Evolutionary conservation across 2,797 vertebrate species (phyloP).

Genomic region (Telmatherina bonti): DNA sequence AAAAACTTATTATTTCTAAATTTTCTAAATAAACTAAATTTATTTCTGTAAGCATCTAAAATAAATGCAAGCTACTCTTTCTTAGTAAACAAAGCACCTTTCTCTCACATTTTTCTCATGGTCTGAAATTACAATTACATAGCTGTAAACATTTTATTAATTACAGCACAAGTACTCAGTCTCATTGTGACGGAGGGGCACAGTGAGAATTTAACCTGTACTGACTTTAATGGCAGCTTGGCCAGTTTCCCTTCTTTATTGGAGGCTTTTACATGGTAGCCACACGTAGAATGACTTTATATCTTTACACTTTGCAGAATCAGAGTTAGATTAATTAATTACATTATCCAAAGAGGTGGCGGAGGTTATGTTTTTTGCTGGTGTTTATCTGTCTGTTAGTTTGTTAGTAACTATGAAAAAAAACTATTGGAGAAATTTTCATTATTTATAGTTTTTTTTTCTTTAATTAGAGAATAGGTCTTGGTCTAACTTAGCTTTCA

Average conservation of each 20-base stretch:
- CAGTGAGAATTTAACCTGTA: slow-evolving; percentile 15
- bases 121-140: neutral
- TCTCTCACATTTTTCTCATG: neutral
- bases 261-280: neutral
- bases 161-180: slow-evolving; percentile 29
- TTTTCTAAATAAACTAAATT: too few species aligned
- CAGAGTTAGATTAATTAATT: neutral
- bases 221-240: slow-evolving; percentile 27
- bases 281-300: neutral
- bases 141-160: slow-evolving; percentile 32
- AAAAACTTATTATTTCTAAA: neutral
- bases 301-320: neutral
- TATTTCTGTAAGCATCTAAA: neutral
- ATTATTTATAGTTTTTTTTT: too few species aligned
- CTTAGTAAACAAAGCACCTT: neutral
- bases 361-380: too few species aligned
- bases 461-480: too few species aligned
- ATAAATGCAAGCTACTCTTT: neutral
- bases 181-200: slow-evolving; percentile 22
- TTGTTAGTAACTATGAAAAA: too few species aligned
- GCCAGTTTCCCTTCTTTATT: slow-evolving; percentile 7
- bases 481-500: too few species aligned
- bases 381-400: too few species aligned
- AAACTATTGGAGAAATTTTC: too few species aligned
- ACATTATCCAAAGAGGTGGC: too few species aligned